Conservation (phyloP, 2,113 vertebrate species). For the Riparia riparia region DNA sequence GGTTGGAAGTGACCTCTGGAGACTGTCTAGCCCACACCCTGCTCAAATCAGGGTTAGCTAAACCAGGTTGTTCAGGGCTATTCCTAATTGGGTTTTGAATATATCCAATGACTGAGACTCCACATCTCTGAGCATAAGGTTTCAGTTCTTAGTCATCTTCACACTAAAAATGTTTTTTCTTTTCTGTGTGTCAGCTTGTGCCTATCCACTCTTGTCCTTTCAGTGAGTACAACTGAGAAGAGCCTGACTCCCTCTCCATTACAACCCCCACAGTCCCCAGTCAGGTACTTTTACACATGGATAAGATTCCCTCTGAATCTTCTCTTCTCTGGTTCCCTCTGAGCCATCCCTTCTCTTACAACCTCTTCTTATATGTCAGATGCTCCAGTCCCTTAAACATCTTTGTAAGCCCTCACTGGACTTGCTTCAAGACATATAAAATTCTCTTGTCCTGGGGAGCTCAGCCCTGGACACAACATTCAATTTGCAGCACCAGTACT, state of each 20-base stretch:
- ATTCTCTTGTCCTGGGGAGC: neutral
- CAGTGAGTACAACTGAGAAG: neutral
- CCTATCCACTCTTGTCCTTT: neutral
- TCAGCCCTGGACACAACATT: neutral
- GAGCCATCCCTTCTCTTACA: neutral
- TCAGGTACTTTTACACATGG: neutral
- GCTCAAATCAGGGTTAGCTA: neutral
- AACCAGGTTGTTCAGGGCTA: neutral
- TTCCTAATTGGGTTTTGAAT: neutral
- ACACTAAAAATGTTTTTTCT: neutral
- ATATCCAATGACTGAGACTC: neutral
- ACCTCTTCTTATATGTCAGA: neutral
- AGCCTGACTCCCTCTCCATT: neutral
- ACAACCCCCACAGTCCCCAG: fast-evolving
- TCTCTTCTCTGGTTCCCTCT: neutral
- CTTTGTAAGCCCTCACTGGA: neutral
- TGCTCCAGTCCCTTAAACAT: neutral
- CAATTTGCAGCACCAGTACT: neutral
- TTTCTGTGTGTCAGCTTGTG: neutral
- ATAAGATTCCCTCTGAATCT: neutral
- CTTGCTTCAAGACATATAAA: neutral
- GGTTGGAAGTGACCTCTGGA: neutral
- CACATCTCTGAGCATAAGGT: fast-evolving
- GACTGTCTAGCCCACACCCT: neutral
- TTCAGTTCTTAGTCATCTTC: neutral